These are phyloP conservation scores for Takifugu ocellatus DNA, from an alignment of 2,797 vertebrate species.

Conservation along the genomic window DNA sequence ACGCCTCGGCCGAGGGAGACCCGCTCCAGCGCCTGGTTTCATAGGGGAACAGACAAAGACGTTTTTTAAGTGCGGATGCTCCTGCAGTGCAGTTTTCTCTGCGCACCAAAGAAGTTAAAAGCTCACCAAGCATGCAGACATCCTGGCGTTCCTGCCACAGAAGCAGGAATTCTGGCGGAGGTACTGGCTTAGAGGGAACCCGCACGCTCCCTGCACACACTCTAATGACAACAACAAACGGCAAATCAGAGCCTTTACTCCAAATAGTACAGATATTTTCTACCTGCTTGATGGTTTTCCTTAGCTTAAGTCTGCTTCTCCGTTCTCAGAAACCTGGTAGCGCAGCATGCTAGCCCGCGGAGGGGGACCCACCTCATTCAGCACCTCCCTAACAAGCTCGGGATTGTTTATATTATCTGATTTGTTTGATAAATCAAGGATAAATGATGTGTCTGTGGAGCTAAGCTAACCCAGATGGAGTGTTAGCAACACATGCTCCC, in stretches of 20 bases:
- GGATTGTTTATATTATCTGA: too few relatives aligned
- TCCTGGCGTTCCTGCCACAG: conserved; percentile 80
- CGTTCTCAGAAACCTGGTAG: too few relatives aligned
- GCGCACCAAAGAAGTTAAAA: neutral
- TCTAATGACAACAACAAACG: conserved; percentile 48
- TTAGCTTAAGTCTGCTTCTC: conserved; percentile 10
- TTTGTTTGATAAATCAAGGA: too few relatives aligned
- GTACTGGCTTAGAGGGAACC: conserved; percentile 79
- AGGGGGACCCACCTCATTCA: too few relatives aligned
- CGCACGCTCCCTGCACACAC: conserved; percentile 39
- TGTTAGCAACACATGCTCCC: too few relatives aligned
- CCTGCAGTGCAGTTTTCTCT: conserved; percentile 10
- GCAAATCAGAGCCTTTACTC: neutral
- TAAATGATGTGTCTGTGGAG: too few relatives aligned
- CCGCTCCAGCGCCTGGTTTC: conserved; percentile 74
- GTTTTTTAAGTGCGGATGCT: conserved; percentile 1
- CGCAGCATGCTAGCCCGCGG: too few relatives aligned
- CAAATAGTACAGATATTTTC: neutral
- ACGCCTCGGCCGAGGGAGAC: conserved; percentile 76
- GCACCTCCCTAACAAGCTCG: too few relatives aligned
- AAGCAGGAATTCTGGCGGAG: conserved; percentile 67
- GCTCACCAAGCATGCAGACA: conserved; percentile 82
- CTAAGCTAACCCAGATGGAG: too few relatives aligned
- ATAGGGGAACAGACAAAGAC: neutral
- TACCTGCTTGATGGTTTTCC: neutral